Evolutionary conservation across 2,797 vertebrate genomes (phyloP).

Genomic region (Gymnopithys bicolor): DNA sequence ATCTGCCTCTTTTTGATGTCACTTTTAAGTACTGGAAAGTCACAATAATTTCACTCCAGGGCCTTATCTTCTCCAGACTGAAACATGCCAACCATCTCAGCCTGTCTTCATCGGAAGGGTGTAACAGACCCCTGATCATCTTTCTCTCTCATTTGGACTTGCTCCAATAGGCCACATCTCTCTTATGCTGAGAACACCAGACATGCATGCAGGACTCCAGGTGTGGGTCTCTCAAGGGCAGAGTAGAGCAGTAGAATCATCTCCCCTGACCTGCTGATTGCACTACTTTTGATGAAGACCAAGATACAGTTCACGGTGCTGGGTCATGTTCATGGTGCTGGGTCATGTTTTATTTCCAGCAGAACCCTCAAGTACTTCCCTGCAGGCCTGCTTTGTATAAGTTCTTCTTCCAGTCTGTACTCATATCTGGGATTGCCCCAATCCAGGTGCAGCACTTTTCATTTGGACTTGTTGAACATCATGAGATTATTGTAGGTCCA

Average conservation of each 20-base stretch:
- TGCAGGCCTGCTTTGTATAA: background rate
- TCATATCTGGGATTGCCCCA: no score
- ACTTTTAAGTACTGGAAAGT: background rate
- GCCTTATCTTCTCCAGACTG: background rate
- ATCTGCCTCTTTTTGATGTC: background rate
- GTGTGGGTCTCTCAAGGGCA: background rate
- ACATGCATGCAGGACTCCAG: background rate
- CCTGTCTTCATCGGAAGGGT: background rate
- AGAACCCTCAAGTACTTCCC: background rate
- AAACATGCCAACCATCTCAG: background rate
- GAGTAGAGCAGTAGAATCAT: fast-evolving
- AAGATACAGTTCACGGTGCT: background rate
- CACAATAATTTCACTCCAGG: background rate
- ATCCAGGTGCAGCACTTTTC: background rate
- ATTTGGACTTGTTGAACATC: background rate
- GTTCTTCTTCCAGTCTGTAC: background rate
- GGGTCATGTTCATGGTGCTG: background rate
- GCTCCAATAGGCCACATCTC: fast-evolving
- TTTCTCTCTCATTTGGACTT: background rate
- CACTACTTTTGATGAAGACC: background rate
- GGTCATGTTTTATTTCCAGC: background rate
- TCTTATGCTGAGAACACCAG: fast-evolving
- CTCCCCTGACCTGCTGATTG: background rate
- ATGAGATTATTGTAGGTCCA: no score
- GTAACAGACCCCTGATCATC: background rate